Conservation (phyloP, 2,797 vertebrate genomes). For the Hypotaenidia philippensis region DNA sequence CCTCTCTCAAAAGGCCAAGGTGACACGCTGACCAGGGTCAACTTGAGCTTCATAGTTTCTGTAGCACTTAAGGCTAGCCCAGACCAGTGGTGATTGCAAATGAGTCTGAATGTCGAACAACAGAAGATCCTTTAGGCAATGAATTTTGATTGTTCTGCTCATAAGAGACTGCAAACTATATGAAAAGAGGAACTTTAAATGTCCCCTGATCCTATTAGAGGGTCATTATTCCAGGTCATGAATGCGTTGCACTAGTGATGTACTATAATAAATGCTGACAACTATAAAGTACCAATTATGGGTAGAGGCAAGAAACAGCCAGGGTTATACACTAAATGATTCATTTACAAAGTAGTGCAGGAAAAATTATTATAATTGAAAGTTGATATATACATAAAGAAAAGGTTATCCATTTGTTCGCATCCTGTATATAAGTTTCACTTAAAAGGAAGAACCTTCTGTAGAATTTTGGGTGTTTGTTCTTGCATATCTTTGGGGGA, state of each 20-base stretch:
- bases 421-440: neutral
- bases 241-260: slow-evolving; percentile 38
- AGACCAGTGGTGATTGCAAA: slow-evolving; percentile 39
- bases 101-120: slow-evolving; percentile 58
- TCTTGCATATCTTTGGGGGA: neutral
- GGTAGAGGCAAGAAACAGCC: slow-evolving; percentile 35
- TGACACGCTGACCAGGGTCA: slow-evolving; percentile 59
- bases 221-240: slow-evolving; percentile 60
- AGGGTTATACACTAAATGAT: slow-evolving; percentile 39
- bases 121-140: slow-evolving; percentile 68
- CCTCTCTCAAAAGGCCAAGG: slow-evolving; percentile 57
- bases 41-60: slow-evolving; percentile 49
- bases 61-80: slow-evolving; percentile 38
- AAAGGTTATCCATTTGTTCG: neutral
- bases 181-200: slow-evolving; percentile 73
- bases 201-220: slow-evolving; percentile 69
- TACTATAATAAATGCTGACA: slow-evolving; percentile 71
- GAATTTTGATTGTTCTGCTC: slow-evolving; percentile 75
- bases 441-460: neutral
- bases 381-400: neutral
- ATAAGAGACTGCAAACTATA: slow-evolving; percentile 75
- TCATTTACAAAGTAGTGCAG: slow-evolving; percentile 46
- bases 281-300: slow-evolving; percentile 68
- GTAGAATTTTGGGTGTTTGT: neutral
- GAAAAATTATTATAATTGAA: neutral